Conservation (phyloP, 2,113 vertebrate genomes). For the Jaculus jaculus region DNA sequence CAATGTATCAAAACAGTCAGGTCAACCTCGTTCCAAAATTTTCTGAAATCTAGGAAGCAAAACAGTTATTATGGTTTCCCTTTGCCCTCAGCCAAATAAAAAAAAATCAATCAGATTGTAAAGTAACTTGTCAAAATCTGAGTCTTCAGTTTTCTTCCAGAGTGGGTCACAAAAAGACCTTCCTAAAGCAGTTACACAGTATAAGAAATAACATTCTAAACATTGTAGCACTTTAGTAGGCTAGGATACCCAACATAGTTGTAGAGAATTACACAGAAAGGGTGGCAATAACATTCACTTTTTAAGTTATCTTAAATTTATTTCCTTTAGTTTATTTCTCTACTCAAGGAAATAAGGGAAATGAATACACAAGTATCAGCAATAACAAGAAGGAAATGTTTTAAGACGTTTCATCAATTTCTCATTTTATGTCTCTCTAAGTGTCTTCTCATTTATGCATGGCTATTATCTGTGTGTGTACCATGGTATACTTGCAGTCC, state of each 20-base stretch:
- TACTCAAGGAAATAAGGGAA: conserved; percentile 49
- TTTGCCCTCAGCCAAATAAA: conserved; percentile 1
- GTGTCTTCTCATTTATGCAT: conserved; percentile 61
- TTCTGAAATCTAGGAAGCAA: not conserved
- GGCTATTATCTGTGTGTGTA: conserved; percentile 51
- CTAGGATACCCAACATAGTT: conserved; percentile 25
- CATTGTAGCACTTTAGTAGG: conserved; percentile 34
- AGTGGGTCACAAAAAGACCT: not conserved
- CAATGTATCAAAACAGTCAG: not conserved
- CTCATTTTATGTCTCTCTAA: conserved; percentile 49
- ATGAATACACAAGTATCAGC: conserved; percentile 71
- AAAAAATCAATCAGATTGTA: not conserved
- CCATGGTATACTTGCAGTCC: conserved; percentile 71
- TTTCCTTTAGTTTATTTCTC: conserved; percentile 73
- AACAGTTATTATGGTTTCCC: not conserved
- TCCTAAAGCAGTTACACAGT: conserved; percentile 43
- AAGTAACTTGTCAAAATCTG: not conserved
- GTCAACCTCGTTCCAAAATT: not conserved
- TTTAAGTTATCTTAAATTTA: conserved; percentile 67
- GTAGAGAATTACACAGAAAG: conserved; percentile 53
- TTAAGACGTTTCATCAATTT: conserved; percentile 68
- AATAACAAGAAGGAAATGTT: conserved; percentile 68
- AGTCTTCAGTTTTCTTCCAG: not conserved
- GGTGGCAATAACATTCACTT: conserved; percentile 28
- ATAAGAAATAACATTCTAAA: conserved; percentile 30